phyloP scores from a whole-genome alignment of 2,888 invertebrate species.

The Erannis defoliaria region DNA sequence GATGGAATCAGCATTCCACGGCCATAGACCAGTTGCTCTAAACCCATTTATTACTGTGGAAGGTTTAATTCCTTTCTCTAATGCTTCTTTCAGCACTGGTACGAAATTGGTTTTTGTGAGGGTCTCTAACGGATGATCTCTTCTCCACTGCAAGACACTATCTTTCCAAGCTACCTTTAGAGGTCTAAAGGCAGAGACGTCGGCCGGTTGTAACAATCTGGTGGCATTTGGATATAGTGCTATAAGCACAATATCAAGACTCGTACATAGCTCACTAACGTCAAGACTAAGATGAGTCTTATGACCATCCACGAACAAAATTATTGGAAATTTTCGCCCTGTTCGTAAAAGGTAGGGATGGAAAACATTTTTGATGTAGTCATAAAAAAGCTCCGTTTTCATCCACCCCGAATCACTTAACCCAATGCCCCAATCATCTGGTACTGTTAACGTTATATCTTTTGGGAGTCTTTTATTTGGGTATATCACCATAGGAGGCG shows the following conservation, averaged over 20 bases:
- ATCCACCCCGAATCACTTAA: constrained; percentile 5
- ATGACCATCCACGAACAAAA: neutral
- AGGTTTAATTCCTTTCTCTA: neutral
- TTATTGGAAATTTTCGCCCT: neutral
- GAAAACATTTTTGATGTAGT: constrained; percentile 1
- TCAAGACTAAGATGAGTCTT: neutral
- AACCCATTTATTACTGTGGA: constrained; percentile 17
- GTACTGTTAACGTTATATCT: neutral
- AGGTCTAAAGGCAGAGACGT: neutral
- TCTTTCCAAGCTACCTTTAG: neutral
- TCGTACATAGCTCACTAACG: neutral
- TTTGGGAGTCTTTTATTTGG: no score
- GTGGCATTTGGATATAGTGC: constrained; percentile 4
- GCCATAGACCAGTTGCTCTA: constrained; percentile 23
- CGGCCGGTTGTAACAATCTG: neutral
- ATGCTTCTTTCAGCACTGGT: constrained; percentile 4
- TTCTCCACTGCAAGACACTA: neutral
- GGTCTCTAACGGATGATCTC: neutral
- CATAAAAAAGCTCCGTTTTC: neutral
- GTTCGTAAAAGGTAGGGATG: neutral
- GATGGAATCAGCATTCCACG: constrained; percentile 25
- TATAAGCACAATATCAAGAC: constrained; percentile 2
- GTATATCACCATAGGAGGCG: no score
- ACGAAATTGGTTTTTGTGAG: constrained; percentile 9
- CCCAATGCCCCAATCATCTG: constrained; percentile 1